These are phyloP conservation scores for Chironomus tepperi DNA, from an alignment of 1,140 invertebrate species.

Conservation along the genomic window DNA sequence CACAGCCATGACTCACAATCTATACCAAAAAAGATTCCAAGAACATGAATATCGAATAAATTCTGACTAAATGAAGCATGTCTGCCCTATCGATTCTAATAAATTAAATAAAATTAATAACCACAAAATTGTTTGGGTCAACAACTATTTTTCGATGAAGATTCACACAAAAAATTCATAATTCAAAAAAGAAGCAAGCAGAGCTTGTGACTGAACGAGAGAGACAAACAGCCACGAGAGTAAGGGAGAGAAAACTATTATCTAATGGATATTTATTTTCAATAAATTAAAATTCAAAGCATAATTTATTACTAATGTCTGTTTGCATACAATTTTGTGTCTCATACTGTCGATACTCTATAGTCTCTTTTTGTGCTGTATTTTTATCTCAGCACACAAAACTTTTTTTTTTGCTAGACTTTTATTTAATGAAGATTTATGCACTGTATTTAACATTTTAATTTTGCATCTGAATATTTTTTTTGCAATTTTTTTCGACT, in stretches of 20 bases:
- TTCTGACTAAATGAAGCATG: too few relatives aligned
- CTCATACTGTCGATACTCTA: background rate
- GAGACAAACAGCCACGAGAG: background rate
- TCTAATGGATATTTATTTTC: slow-evolving; percentile 19
- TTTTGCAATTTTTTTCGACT: background rate
- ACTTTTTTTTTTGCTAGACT: background rate
- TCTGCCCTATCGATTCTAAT: too few relatives aligned
- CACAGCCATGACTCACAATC: too few relatives aligned
- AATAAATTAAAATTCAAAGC: slow-evolving; percentile 24
- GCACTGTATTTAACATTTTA: background rate
- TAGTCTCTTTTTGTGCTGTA: background rate
- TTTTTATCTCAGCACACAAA: background rate
- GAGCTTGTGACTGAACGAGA: too few relatives aligned
- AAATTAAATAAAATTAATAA: too few relatives aligned
- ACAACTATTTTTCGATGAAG: too few relatives aligned
- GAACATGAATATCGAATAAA: too few relatives aligned
- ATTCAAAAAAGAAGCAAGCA: too few relatives aligned
- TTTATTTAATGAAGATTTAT: slow-evolving; percentile 23
- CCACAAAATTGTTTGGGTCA: too few relatives aligned
- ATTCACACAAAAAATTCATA: too few relatives aligned
- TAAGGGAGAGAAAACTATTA: background rate
- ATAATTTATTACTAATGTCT: slow-evolving; percentile 18
- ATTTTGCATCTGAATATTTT: background rate
- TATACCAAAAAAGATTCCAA: too few relatives aligned
- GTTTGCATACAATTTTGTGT: background rate